A percentile compares a stretch with the other conserved stretches of the same genome.
Evolutionary conservation across 2,797 vertebrate genomes (phyloP).

Genomic region (Pogonophryne albipinna): DNA sequence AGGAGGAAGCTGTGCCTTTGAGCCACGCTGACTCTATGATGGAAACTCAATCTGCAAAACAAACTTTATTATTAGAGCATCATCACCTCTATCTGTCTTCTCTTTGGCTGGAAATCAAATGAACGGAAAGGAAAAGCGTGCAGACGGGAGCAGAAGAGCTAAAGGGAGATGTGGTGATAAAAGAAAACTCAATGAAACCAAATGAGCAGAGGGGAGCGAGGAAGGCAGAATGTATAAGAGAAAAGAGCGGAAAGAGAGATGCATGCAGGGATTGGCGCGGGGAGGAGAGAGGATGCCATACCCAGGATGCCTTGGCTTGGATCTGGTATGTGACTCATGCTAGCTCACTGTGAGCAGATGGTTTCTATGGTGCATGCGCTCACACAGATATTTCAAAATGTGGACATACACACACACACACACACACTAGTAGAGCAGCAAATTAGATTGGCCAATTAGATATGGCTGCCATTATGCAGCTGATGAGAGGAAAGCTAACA

Average conservation of each 20-base stretch:
- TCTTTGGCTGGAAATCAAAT: slow-evolving; percentile 28
- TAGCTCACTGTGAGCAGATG: slow-evolving; percentile 84
- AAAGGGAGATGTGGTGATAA: slow-evolving; percentile 24
- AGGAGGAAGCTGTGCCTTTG: slow-evolving; percentile 51
- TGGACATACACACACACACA: slow-evolving; percentile 12
- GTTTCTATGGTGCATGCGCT: slow-evolving; percentile 70
- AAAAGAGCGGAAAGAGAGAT: slow-evolving; percentile 47
- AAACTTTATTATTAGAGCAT: slow-evolving; percentile 50
- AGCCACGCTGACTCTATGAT: slow-evolving; percentile 40
- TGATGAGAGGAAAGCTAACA: slow-evolving; percentile 66
- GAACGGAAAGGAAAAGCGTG: slow-evolving; percentile 5
- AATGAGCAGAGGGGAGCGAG: slow-evolving; percentile 46
- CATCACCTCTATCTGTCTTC: slow-evolving; percentile 40
- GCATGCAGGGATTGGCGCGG: slow-evolving; percentile 41
- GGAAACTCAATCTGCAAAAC: slow-evolving; percentile 67
- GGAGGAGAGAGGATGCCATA: slow-evolving; percentile 61
- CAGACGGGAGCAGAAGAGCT: neutral
- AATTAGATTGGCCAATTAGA: slow-evolving; percentile 77
- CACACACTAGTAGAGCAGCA: slow-evolving; percentile 47
- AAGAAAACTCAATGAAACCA: slow-evolving; percentile 48
- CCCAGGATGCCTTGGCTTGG: slow-evolving; percentile 77
- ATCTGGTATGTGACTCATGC: slow-evolving; percentile 79
- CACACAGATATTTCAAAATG: slow-evolving; percentile 32
- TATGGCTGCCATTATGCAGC: slow-evolving; percentile 69
- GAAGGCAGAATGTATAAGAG: slow-evolving; percentile 12